Evolutionary conservation across 2,113 vertebrate genomes (phyloP).

Genomic region (Notechis scutatus): DNA sequence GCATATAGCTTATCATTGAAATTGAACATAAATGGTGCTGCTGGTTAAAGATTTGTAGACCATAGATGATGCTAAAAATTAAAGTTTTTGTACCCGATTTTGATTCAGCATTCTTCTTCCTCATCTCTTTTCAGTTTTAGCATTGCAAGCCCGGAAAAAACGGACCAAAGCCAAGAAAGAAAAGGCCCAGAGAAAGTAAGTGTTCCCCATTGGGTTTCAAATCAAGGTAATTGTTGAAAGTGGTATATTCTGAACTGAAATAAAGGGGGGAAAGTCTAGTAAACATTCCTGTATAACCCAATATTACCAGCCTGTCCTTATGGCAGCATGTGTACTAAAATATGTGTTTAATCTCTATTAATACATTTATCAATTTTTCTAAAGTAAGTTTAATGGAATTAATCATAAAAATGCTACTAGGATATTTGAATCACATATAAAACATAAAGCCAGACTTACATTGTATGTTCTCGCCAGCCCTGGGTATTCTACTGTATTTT

Average conservation of each 20-base stretch:
- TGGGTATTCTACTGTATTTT: neutral
- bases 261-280: neutral
- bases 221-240: neutral
- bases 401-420: neutral
- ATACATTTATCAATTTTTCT: neutral
- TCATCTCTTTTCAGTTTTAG: conserved; percentile 75
- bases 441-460: neutral
- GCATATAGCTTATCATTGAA: neutral
- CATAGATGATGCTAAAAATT: neutral
- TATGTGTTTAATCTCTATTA: neutral
- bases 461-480: neutral
- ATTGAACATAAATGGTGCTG: neutral
- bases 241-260: neutral
- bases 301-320: neutral
- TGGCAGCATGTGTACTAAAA: neutral
- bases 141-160: conserved; percentile 93
- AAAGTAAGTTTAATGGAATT: neutral
- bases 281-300: neutral
- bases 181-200: conserved; percentile 84
- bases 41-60: neutral
- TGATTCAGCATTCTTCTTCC: neutral
- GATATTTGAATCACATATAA: neutral
- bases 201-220: neutral
- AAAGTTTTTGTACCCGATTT: too few relatives aligned
- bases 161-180: conserved; percentile 88